These are phyloP conservation scores for Penaeus monodon DNA, from an alignment of 2,888 invertebrate species.

Conservation along the genomic window DNA sequence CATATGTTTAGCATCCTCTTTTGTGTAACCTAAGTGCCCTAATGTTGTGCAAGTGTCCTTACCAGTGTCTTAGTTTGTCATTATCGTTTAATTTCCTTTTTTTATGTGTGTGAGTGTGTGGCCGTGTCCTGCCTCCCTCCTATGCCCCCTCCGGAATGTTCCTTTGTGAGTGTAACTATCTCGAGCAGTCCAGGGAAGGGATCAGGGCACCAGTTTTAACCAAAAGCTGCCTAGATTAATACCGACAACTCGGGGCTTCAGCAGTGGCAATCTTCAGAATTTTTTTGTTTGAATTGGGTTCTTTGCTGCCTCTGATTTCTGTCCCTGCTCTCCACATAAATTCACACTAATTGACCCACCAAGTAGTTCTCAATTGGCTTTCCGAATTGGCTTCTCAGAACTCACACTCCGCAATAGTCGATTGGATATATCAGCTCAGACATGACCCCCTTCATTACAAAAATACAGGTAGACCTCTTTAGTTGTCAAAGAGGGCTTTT, in stretches of 20 bases:
- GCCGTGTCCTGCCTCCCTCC: constrained; percentile 40
- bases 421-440: constrained; percentile 21
- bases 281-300: background rate
- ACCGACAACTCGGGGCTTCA: constrained; percentile 24
- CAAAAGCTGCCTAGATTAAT: background rate
- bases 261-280: constrained; percentile 12
- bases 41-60: constrained; percentile 6
- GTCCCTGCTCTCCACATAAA: too few relatives aligned
- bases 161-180: constrained; percentile 5
- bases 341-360: too few relatives aligned
- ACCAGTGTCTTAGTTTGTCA: background rate
- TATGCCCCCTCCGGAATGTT: constrained; percentile 55
- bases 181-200: background rate
- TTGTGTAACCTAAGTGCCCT: constrained; percentile 6
- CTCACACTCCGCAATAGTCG: constrained; percentile 34
- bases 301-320: constrained; percentile 12
- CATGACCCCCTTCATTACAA: constrained; percentile 39
- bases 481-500: constrained; percentile 50
- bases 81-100: background rate
- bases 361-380: constrained; percentile 14
- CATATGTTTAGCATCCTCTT: background rate
- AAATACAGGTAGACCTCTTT: constrained; percentile 61
- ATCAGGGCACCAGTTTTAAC: background rate
- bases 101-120: background rate
- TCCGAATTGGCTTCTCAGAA: constrained; percentile 25